Conservation (phyloP, 1,140 invertebrate species). For the Diorhabda sublineata region DNA sequence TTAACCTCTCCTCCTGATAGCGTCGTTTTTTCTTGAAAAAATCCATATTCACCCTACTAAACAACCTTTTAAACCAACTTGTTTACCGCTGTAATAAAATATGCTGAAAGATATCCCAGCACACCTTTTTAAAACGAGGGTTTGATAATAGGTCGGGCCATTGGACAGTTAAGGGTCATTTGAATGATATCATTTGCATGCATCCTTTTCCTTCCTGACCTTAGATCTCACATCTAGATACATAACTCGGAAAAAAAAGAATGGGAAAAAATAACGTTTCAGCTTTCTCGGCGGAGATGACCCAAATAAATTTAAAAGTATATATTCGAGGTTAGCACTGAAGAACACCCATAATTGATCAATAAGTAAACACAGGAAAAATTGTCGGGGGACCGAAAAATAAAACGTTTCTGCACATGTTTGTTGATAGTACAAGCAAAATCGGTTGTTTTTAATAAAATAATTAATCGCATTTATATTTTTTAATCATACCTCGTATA, state of each 20-base stretch:
- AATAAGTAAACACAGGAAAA: no score
- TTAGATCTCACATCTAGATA: conserved; percentile 1
- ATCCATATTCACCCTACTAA: no score
- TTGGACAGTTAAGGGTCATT: background rate
- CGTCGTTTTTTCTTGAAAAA: no score
- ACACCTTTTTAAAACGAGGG: background rate
- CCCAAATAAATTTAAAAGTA: background rate
- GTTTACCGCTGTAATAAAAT: background rate
- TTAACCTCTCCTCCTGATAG: no score
- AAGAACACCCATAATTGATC: background rate
- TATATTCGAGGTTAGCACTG: background rate
- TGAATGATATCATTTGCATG: background rate
- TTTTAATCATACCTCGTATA: no score
- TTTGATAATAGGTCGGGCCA: background rate
- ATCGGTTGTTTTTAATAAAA: no score
- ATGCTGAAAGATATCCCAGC: background rate
- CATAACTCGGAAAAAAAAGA: background rate
- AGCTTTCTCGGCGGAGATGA: background rate
- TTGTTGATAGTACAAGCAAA: no score
- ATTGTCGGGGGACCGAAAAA: no score
- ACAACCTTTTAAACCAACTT: no score
- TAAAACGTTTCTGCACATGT: no score
- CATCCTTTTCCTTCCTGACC: conserved; percentile 1
- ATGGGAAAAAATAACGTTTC: background rate
- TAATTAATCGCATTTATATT: no score